Evolutionary conservation across 2,888 invertebrate species (phyloP).

Genomic region (Pseudococcus jackbeardsleyi): DNA sequence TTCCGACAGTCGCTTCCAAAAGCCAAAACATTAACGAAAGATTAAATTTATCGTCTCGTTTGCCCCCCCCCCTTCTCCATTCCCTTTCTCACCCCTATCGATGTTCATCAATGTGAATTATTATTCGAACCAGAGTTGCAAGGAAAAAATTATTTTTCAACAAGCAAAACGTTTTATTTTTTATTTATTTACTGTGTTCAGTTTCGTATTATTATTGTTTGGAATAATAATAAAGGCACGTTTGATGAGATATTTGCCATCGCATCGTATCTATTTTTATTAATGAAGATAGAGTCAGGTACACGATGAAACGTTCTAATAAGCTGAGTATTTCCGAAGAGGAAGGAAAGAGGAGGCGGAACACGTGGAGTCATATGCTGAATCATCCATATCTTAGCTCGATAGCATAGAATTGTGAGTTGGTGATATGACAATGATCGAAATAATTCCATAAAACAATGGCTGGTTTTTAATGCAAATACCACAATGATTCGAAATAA

Average conservation of each 20-base stretch:
- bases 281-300: neutral
- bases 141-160: slow-evolving; percentile 33
- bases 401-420: neutral
- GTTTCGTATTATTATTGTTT: neutral
- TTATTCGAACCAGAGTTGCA: neutral
- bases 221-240: slow-evolving; percentile 33
- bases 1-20: slow-evolving; percentile 6
- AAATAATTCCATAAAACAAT: too few relatives aligned
- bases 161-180: neutral
- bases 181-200: slow-evolving; percentile 13
- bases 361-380: neutral
- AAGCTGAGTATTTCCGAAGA: neutral
- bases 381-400: neutral
- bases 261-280: neutral
- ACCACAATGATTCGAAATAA: too few relatives aligned
- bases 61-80: neutral
- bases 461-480: too few relatives aligned
- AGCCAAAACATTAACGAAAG: neutral
- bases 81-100: neutral
- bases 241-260: neutral
- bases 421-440: too few relatives aligned
- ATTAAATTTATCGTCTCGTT: slow-evolving; percentile 20
- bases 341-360: neutral
- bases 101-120: neutral
- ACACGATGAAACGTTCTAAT: neutral